Conservation (phyloP, 2,797 vertebrate species). For the Rallus crepitans region DNA sequence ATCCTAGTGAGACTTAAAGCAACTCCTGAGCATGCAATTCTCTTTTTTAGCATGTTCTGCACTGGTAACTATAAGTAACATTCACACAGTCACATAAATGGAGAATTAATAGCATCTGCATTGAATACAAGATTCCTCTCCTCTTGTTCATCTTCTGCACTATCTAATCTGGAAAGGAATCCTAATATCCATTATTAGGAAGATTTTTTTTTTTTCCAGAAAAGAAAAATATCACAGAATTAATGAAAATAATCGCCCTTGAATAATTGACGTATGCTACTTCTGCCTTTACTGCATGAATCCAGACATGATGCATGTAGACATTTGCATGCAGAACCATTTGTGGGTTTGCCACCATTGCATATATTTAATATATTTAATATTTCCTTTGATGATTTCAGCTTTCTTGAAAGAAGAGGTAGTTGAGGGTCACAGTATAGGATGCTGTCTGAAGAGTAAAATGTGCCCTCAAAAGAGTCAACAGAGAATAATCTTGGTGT, state of each 20-base stretch:
- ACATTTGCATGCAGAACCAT: neutral
- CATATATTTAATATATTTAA: neutral
- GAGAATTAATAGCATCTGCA: neutral
- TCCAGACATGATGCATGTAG: neutral
- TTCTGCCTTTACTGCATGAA: neutral
- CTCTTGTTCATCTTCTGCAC: neutral
- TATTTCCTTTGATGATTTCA: neutral
- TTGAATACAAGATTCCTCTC: neutral
- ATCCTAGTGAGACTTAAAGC: neutral
- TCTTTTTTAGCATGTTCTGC: neutral
- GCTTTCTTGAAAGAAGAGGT: neutral
- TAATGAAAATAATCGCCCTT: neutral
- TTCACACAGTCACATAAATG: neutral
- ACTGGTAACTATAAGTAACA: neutral
- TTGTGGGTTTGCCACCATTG: neutral
- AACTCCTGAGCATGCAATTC: neutral
- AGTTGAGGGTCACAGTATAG: neutral
- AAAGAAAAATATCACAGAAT: neutral
- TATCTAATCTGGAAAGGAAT: neutral
- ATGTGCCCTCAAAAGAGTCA: neutral
- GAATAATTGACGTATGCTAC: neutral
- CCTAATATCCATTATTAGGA: fast-evolving
- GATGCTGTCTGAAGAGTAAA: neutral
- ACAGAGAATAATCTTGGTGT: fast-evolving
- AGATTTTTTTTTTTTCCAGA: neutral